Conservation (phyloP, 2,797 vertebrate species). For the Notoglanidium macrostoma region DNA sequence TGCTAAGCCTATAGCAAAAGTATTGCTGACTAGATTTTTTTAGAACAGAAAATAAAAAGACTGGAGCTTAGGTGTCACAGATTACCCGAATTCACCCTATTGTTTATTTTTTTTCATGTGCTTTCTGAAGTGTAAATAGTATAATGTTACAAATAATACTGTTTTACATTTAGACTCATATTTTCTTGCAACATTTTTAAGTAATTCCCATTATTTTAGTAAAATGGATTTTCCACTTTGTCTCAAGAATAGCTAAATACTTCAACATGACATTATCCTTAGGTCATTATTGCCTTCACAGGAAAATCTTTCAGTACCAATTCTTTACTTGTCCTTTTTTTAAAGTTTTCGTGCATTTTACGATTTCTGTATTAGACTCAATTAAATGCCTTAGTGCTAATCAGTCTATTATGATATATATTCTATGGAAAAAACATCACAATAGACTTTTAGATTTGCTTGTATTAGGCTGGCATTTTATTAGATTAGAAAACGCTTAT, state of each 20-base stretch:
- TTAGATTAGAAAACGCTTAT: neutral
- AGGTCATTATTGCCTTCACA: neutral
- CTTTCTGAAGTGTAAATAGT: neutral
- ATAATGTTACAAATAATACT: neutral
- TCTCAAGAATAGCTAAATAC: neutral
- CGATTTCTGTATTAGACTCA: neutral
- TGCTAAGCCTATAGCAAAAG: no score
- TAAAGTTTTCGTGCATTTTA: neutral
- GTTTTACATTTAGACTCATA: neutral
- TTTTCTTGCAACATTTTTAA: neutral
- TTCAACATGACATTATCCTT: neutral
- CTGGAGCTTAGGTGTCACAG: no score
- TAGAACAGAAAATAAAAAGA: no score
- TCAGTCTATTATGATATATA: neutral
- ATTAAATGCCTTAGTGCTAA: neutral
- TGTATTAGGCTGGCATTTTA: slow-evolving; percentile 1
- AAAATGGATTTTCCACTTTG: neutral
- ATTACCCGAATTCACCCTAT: no score
- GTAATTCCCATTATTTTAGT: neutral
- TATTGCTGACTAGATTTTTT: no score
- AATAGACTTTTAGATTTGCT: neutral
- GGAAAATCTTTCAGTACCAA: neutral
- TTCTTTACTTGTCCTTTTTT: neutral
- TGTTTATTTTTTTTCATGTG: neutral
- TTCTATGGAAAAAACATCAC: neutral